A percentile compares a stretch with the other conserved stretches of the same genome.
These are phyloP conservation scores for Alauda arvensis DNA, from an alignment of 2,797 vertebrate genomes.

Conservation along the genomic window DNA sequence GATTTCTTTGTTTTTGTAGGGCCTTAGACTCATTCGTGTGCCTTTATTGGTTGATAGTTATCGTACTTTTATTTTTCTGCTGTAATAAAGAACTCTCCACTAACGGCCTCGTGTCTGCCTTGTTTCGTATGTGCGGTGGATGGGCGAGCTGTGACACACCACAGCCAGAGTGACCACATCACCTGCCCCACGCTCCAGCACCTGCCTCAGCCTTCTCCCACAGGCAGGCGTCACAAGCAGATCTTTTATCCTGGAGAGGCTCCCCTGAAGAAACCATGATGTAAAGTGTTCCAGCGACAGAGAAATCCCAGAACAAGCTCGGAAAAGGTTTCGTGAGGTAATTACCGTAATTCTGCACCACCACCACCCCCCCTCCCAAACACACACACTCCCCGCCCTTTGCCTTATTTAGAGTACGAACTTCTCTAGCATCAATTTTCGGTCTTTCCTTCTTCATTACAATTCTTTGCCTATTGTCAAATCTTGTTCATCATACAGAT, in stretches of 20 bases:
- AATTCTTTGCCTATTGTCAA: not conserved
- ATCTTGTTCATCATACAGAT: not conserved
- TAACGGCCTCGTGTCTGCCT: fast-evolving
- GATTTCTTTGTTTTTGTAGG: not conserved
- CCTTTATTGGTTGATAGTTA: not conserved
- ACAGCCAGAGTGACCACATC: fast-evolving
- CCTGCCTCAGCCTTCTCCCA: not conserved
- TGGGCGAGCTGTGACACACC: not conserved
- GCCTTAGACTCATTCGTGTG: too few relatives aligned
- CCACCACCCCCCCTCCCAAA: too few relatives aligned
- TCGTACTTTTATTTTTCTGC: fast-evolving
- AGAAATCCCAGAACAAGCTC: not conserved
- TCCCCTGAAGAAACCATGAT: not conserved
- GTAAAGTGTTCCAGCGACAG: fast-evolving
- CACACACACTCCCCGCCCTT: not conserved
- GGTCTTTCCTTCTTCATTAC: not conserved
- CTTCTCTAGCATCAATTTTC: not conserved
- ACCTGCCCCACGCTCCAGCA: fast-evolving
- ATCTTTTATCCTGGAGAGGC: not conserved
- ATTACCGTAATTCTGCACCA: not conserved
- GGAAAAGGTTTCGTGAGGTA: not conserved
- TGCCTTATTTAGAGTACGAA: not conserved
- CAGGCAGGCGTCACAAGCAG: fast-evolving
- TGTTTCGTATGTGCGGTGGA: fast-evolving
- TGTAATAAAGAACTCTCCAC: not conserved